These are phyloP conservation scores for Periophthalmodon schlosseri DNA, from an alignment of 2,113 vertebrate species.

Conservation along the genomic window DNA sequence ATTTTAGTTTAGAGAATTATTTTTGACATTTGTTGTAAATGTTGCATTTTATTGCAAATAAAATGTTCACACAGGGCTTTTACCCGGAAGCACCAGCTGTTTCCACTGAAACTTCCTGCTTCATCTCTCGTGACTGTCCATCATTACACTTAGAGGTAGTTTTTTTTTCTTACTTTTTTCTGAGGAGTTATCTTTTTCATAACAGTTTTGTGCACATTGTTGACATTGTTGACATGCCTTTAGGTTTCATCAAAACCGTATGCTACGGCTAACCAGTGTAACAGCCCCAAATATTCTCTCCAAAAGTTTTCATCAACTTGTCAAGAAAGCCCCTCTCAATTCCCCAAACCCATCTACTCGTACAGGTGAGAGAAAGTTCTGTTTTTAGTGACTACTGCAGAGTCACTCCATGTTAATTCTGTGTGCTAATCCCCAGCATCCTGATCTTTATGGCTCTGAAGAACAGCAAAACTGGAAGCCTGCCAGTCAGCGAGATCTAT, in stretches of 20 bases:
- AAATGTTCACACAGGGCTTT: constrained; percentile 44
- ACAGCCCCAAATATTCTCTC: constrained; percentile 82
- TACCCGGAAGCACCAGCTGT: constrained; percentile 46
- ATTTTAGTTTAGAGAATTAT: not conserved
- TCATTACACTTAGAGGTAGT: constrained; percentile 55
- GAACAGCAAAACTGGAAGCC: constrained; percentile 95
- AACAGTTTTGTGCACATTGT: not conserved
- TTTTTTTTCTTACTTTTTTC: too few species aligned
- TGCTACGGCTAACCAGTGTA: constrained; percentile 73
- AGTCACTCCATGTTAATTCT: not conserved
- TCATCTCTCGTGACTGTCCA: constrained; percentile 47
- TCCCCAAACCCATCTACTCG: constrained; percentile 97
- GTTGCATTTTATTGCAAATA: not conserved
- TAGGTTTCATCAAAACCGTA: constrained; percentile 83
- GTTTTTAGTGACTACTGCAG: not conserved
- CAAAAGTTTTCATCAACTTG: constrained; percentile 80
- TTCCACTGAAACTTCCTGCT: constrained; percentile 55
- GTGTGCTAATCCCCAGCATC: constrained; percentile 80
- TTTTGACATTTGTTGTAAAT: not conserved
- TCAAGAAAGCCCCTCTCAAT: constrained; percentile 78
- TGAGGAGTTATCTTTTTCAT: too few species aligned
- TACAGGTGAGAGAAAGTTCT: constrained; percentile 84
- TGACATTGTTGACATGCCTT: not conserved
- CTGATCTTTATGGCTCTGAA: constrained; percentile 98
- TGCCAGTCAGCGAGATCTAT: constrained; percentile 99